Base-by-base conservation (phyloP, 2,797 vertebrate genomes). In the Myotis myotis region DNA sequence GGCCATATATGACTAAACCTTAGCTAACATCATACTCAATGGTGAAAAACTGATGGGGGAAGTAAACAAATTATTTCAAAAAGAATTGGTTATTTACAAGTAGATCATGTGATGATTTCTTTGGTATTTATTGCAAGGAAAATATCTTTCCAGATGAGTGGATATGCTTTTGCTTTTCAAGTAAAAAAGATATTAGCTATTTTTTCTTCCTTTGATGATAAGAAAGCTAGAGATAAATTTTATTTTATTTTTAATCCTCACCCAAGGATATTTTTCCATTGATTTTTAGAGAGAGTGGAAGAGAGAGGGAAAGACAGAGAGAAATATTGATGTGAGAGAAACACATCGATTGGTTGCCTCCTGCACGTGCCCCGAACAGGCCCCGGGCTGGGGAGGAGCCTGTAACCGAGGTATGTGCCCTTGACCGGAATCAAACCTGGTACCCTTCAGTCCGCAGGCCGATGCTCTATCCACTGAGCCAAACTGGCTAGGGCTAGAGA, bases 101-200 rank as follows among this genome's bases (percentile, higher is more conserved):
- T 19, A 94, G 90, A 86, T 17, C 23, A 28, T 75, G 19, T 74
- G 41, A 57, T 82, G 11, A 76, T 62, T 88, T 90, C 41, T 57
- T 91, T 88, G 78, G 25, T 20, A 92, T 79, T 70, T 90, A 89
- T 41, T 84, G 8, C 36, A 95, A 71, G 62, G 17, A 53, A 89
- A 71, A 1, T 28, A 75, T 49, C 25, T 89, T 91, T 94, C 90
- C 28, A 68, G 47, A 89, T 47, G 23, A 93, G 4, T 30, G 30
- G 72, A 44, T 47, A 36, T 84, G 75, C 22, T 89, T 91, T 66
- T 93, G 71, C 23, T 94, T 93, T 94, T 87, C 44, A 71, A 90
- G 38, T 28, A 28, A 96, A 23, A 19, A 60, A 71, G 25, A 83
- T 38, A 72, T 49, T 82, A 89, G 80, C 19, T 33, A 80, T 49